A percentile compares a stretch with the other conserved stretches of the same genome.
phyloP scores from a whole-genome alignment of 2,797 vertebrate species.

The Manis crassicaudata region DNA sequence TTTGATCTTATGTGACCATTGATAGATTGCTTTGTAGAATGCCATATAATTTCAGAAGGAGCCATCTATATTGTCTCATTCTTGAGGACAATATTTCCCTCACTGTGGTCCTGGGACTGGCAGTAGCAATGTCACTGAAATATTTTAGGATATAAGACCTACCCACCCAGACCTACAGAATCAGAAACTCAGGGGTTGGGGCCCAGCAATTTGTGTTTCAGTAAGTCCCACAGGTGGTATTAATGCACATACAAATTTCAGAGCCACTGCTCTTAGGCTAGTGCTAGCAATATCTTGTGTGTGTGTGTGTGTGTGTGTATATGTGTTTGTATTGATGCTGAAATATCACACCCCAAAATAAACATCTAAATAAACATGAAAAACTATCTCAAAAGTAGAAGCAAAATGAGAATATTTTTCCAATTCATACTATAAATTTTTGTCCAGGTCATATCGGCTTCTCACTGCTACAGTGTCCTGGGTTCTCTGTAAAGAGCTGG shows the following conservation, averaged over 20 bases:
- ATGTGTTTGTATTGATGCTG: not conserved
- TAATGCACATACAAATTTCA: accelerated
- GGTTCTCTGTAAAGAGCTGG: not conserved
- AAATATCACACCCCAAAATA: not conserved
- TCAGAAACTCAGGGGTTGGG: not conserved
- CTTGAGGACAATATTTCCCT: not conserved
- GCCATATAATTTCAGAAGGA: constrained; percentile 1
- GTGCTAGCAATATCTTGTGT: not conserved
- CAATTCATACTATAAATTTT: not conserved
- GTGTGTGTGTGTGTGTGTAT: not conserved
- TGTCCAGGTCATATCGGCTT: not conserved
- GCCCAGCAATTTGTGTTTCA: not conserved
- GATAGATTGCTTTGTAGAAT: not conserved
- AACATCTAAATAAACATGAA: not conserved
- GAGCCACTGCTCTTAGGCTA: not conserved
- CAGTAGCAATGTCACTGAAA: not conserved
- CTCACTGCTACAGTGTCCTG: not conserved
- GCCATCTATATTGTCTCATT: not conserved
- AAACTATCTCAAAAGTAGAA: not conserved
- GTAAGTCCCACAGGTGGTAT: not conserved
- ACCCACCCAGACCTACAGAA: not conserved
- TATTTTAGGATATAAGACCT: not conserved
- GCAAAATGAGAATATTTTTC: not conserved
- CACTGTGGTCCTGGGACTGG: not conserved
- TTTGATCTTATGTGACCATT: not conserved